Conservation (phyloP, 2,113 vertebrate species). For the Tautogolabrus adspersus region DNA sequence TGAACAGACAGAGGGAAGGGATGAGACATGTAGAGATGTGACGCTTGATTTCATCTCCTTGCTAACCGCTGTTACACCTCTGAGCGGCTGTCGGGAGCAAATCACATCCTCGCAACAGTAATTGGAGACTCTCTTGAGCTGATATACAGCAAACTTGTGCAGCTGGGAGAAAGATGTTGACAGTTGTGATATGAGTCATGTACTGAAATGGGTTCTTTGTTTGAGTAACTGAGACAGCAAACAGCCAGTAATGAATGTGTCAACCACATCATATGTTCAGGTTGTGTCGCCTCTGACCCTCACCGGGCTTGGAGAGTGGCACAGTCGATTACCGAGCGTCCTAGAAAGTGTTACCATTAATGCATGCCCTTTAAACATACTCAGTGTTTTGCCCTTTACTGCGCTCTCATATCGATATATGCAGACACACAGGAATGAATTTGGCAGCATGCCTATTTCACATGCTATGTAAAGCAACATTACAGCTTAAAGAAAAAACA, state of each 20-base stretch:
- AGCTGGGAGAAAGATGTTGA: conserved; percentile 27
- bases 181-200: conserved; percentile 22
- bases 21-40: conserved; percentile 15
- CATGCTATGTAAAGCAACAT: conserved; percentile 17
- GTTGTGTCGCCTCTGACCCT: conserved; percentile 56
- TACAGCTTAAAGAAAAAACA: conserved; percentile 20
- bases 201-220: conserved; percentile 21
- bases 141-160: conserved; percentile 41
- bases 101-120: conserved; percentile 57
- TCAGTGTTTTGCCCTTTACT: conserved; percentile 66
- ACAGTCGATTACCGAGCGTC: conserved; percentile 54
- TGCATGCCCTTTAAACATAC: conserved; percentile 71
- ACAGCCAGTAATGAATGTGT: conserved; percentile 51
- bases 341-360: conserved; percentile 62
- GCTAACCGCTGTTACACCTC: conserved; percentile 23
- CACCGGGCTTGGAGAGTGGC: conserved; percentile 31
- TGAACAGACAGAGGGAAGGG: conserved; percentile 12
- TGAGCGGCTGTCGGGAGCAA: conserved; percentile 42
- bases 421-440: conserved; percentile 22
- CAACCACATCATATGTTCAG: conserved; percentile 25
- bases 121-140: conserved; percentile 50
- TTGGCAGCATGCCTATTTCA: conserved; percentile 16
- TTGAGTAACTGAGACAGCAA: conserved; percentile 19
- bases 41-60: conserved; percentile 36
- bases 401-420: conserved; percentile 45